These are phyloP conservation scores for Pelusios castaneus DNA, from an alignment of 2,113 vertebrate genomes.

Conservation along the genomic window DNA sequence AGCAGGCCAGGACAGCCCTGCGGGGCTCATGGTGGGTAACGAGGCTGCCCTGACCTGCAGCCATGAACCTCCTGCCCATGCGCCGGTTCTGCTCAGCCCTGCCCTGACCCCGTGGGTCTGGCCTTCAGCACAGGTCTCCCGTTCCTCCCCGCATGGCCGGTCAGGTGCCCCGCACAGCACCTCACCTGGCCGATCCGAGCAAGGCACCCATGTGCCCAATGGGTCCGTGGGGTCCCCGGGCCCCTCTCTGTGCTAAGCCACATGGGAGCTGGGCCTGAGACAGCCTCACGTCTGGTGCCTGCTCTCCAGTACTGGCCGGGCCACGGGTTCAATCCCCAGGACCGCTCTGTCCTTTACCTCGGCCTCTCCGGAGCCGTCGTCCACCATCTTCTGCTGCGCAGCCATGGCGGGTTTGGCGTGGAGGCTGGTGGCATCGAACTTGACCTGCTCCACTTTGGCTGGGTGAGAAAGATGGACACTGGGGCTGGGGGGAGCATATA, in stretches of 20 bases:
- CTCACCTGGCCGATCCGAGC: neutral
- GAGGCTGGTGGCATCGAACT: slow-evolving; percentile 84
- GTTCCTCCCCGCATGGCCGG: no score
- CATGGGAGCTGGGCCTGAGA: no score
- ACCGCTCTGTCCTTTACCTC: slow-evolving; percentile 51
- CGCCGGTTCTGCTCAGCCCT: neutral
- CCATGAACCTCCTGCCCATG: neutral
- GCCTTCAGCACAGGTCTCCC: neutral
- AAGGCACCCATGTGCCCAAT: no score
- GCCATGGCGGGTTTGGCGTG: slow-evolving; percentile 84
- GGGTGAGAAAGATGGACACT: neutral
- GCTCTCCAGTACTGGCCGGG: no score
- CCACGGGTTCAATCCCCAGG: neutral
- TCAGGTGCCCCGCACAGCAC: fast-evolving
- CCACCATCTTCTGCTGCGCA: slow-evolving; percentile 89
- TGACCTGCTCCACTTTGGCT: slow-evolving; percentile 91
- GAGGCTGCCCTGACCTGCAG: no score
- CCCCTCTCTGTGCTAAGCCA: no score
- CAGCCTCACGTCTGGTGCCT: no score
- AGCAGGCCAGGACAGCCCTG: no score
- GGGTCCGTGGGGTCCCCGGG: no score
- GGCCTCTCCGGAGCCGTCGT: slow-evolving; percentile 84
- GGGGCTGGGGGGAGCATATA: neutral
- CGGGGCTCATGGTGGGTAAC: neutral
- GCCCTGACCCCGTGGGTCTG: no score